phyloP scores from a whole-genome alignment of 1,140 invertebrate genomes.

The Procambarus clarkii region DNA sequence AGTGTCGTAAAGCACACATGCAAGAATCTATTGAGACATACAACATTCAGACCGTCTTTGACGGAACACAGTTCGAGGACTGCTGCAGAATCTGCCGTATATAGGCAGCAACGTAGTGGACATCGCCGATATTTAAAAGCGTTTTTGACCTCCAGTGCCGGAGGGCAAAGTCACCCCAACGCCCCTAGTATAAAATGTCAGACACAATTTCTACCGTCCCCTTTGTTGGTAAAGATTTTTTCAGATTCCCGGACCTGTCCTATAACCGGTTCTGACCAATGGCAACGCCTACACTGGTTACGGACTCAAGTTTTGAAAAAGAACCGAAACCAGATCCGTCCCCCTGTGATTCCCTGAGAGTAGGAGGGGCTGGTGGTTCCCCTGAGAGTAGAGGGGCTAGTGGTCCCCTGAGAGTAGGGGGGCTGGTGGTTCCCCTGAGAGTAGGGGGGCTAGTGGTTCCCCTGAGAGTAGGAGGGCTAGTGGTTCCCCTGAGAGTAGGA shows the following conservation, averaged over 20 bases:
- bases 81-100: no score
- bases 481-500: no score
- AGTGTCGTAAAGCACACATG: no score
- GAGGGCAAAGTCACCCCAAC: slow-evolving; percentile 35
- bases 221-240: slow-evolving; percentile 60
- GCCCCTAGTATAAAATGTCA: slow-evolving; percentile 43
- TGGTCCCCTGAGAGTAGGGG: no score
- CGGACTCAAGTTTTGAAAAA: slow-evolving; percentile 55
- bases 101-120: slow-evolving; percentile 36
- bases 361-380: background rate
- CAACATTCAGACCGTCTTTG: no score
- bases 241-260: slow-evolving; percentile 20
- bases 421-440: no score
- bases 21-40: no score
- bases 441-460: no score
- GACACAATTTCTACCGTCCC: slow-evolving; percentile 62
- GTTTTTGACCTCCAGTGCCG: slow-evolving; percentile 26
- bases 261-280: slow-evolving; percentile 44
- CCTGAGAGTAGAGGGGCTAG: no score
- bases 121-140: slow-evolving; percentile 37
- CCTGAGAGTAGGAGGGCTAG: no score
- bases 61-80: no score
- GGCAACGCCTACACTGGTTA: slow-evolving; percentile 6
- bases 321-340: slow-evolving; percentile 46
- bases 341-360: slow-evolving; percentile 38